Conservation (phyloP, 2,888 invertebrate species). For the Eledona agricola region DNA sequence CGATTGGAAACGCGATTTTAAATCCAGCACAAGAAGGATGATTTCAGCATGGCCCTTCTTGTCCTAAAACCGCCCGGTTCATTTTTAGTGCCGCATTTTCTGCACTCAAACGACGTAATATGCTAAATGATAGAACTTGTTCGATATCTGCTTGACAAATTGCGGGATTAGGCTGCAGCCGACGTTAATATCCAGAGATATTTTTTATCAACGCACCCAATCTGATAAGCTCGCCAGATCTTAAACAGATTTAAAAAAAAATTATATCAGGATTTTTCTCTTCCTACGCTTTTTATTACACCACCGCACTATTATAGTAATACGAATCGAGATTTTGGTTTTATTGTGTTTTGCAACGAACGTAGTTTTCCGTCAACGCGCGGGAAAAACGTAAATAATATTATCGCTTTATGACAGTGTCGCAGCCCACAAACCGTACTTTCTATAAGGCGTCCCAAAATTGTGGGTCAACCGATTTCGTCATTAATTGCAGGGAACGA, state of each 20-base stretch:
- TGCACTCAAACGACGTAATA: neutral
- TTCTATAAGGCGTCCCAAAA: constrained; percentile 8
- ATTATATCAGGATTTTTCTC: too few relatives aligned
- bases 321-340: constrained; percentile 13
- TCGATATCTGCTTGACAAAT: constrained; percentile 12
- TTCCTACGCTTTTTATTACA: constrained; percentile 15
- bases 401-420: constrained; percentile 7
- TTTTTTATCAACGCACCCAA: constrained; percentile 10
- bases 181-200: constrained; percentile 4
- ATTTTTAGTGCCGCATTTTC: constrained; percentile 13
- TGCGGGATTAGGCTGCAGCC: constrained; percentile 18
- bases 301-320: constrained; percentile 14
- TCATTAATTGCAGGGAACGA: constrained; percentile 18
- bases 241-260: constrained; percentile 11
- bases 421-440: constrained; percentile 7
- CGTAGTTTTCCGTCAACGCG: constrained; percentile 13
- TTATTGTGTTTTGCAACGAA: constrained; percentile 13
- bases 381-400: constrained; percentile 6
- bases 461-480: constrained; percentile 12
- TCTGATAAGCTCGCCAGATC: constrained; percentile 10
- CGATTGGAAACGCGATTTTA: neutral
- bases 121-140: constrained; percentile 12
- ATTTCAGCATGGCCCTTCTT: constrained; percentile 7
- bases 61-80: too few relatives aligned
- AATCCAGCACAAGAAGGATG: constrained; percentile 15